Conservation (phyloP, 2,888 invertebrate genomes). For the Elaeidobius kamerunicus region DNA sequence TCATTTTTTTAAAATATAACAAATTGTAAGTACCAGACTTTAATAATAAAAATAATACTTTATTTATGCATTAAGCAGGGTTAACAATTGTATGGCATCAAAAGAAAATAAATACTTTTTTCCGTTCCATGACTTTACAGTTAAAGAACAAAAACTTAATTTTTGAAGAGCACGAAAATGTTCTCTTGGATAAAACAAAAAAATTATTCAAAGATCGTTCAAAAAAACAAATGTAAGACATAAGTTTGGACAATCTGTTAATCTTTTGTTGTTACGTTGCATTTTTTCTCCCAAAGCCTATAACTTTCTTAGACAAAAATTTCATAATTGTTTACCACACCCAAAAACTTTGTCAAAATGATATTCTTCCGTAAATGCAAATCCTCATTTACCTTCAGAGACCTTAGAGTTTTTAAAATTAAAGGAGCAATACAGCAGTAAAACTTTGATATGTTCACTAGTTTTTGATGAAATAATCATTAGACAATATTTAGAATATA, state of each 20-base stretch:
- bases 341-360: slow-evolving; percentile 18
- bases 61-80: neutral
- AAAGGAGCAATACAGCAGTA: slow-evolving; percentile 15
- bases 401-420: slow-evolving; percentile 20
- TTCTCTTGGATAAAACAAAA: too few species aligned
- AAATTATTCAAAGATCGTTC: too few species aligned
- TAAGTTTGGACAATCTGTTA: slow-evolving; percentile 2
- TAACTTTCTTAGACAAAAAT: slow-evolving; percentile 19
- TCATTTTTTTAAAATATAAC: too few species aligned
- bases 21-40: too few species aligned
- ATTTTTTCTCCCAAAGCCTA: slow-evolving; percentile 23
- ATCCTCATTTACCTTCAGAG: slow-evolving; percentile 25
- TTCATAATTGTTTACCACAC: slow-evolving; percentile 21
- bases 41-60: too few species aligned
- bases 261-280: slow-evolving; percentile 11
- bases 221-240: too few species aligned
- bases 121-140: neutral
- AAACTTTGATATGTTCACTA: slow-evolving; percentile 29
- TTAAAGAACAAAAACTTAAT: too few species aligned
- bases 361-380: slow-evolving; percentile 21
- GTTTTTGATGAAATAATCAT: slow-evolving; percentile 30
- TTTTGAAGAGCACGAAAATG: too few species aligned
- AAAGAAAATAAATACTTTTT: too few species aligned
- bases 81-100: too few species aligned
- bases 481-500: slow-evolving; percentile 26